Evolutionary conservation across 2,113 vertebrate species (phyloP).

Genomic region (Monarcha castaneiventris): DNA sequence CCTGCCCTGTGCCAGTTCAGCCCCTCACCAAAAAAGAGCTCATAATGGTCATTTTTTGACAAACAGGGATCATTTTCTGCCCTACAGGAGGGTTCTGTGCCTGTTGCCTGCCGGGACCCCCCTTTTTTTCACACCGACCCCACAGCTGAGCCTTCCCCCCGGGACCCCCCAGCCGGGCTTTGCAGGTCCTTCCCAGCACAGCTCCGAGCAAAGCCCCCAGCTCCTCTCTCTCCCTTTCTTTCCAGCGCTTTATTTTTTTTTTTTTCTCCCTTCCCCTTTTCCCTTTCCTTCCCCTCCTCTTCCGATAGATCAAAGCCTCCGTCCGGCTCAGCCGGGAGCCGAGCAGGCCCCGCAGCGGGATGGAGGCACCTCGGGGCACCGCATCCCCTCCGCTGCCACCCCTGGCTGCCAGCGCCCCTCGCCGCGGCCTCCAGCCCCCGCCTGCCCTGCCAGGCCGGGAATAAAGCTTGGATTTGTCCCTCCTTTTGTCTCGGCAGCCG

Average conservation of each 20-base stretch:
- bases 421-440: background rate
- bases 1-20: rapidly evolving
- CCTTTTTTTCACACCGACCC: background rate
- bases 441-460: background rate
- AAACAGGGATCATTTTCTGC: background rate
- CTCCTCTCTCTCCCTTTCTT: background rate
- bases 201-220: background rate
- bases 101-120: background rate
- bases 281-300: constrained; percentile 52
- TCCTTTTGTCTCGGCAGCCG: constrained; percentile 78
- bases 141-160: background rate
- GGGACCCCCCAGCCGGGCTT: background rate
- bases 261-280: constrained; percentile 32
- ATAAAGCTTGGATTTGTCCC: constrained; percentile 55
- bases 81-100: background rate
- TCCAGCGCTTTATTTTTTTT: constrained; percentile 31
- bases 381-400: rapidly evolving
- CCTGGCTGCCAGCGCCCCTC: background rate
- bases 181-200: background rate
- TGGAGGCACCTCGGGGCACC: background rate
- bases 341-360: background rate
- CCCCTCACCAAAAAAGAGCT: background rate
- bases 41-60: rapidly evolving
- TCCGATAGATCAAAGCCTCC: constrained; percentile 65
- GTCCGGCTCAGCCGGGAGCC: background rate